Evolutionary conservation across 2,888 invertebrate genomes (phyloP).

Genomic region (Nycteola revayana): DNA sequence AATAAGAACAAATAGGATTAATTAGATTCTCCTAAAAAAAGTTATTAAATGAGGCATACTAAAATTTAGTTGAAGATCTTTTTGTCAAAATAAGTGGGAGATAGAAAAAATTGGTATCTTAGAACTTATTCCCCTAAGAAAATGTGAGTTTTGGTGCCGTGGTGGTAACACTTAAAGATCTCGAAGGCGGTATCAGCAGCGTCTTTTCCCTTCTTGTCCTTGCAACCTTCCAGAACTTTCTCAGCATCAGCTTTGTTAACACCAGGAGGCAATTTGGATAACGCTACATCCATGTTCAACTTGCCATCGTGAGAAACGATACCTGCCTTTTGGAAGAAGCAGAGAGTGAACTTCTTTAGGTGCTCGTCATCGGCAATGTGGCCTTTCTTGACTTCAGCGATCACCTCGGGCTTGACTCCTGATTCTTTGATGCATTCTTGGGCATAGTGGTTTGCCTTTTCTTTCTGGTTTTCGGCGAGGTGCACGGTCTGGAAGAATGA

Average conservation of each 20-base stretch:
- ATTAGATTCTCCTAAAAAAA: too few species aligned
- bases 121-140: not conserved
- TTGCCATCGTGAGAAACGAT: conserved; percentile 56
- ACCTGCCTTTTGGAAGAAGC: conserved; percentile 70
- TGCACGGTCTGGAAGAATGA: conserved; percentile 46
- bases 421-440: conserved; percentile 59
- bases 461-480: conserved; percentile 50
- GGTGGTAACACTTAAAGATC: conserved; percentile 69
- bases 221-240: conserved; percentile 64
- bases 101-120: too few species aligned
- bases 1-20: too few species aligned
- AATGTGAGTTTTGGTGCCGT: conserved; percentile 58
- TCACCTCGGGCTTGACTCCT: conserved; percentile 53
- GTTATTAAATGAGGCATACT: too few species aligned
- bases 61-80: too few species aligned
- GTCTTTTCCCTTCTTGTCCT: conserved; percentile 56
- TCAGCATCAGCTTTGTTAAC: conserved; percentile 56
- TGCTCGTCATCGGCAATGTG: conserved; percentile 59
- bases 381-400: conserved; percentile 65
- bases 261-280: conserved; percentile 61
- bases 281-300: conserved; percentile 62
- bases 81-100: too few species aligned
- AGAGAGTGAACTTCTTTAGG: conserved; percentile 68
- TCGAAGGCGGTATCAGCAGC: conserved; percentile 63
- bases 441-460: conserved; percentile 45